Evolutionary conservation across 92 coral and sea anemone genomes (phyloP), one percentile per base, ranked within the genome.

Genomic region (Parazoanthus atlanticus): DNA sequence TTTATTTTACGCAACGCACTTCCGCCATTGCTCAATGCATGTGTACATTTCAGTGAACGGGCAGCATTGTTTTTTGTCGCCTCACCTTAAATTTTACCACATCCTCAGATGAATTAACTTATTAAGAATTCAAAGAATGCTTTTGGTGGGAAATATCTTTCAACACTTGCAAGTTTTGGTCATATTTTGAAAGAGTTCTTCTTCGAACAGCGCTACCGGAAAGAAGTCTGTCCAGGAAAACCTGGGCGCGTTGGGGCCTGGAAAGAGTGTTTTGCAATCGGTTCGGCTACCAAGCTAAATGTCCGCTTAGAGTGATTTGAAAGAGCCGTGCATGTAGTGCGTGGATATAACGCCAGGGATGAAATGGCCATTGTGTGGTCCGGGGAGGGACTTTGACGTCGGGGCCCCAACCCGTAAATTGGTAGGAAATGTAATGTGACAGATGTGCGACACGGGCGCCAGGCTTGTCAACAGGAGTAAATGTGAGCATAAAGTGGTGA

Each of bases 91-190:
- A 79, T 29, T 79, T 79, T 54, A 79, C 70, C 84, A 54, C 71
- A n/a, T 79, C 21, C n/a, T 43, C 71, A n/a, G 84, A 79, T 79
- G 23, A 79, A 38, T 56, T 79, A 79, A 79, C 84, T 79, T 79
- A 79, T 79, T 79, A 79, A 79, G 71, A 79, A 49, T 79, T 79
- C 84, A 79, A 49, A 79, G 54, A 54, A 79, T 52, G 16, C 36
- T 43, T 79, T 79, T 79, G 36, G 84, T 54, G 84, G 71, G 84
- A 79, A 79, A 79, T 79, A 79, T 79, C 70, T 79, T 78, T 78
- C 82, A 43, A 46, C 82, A 47, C 66, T 78, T 78, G 28, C 82
- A 78, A 78, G 46, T 78, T 76, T 78, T 17, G 40, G 4, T 78
- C 82, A 76, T 76, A 29, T 38, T 78, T 78, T 78, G 66, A 78